phyloP scores from a whole-genome alignment of 1,140 invertebrate species.

The Cepaea nemoralis region DNA sequence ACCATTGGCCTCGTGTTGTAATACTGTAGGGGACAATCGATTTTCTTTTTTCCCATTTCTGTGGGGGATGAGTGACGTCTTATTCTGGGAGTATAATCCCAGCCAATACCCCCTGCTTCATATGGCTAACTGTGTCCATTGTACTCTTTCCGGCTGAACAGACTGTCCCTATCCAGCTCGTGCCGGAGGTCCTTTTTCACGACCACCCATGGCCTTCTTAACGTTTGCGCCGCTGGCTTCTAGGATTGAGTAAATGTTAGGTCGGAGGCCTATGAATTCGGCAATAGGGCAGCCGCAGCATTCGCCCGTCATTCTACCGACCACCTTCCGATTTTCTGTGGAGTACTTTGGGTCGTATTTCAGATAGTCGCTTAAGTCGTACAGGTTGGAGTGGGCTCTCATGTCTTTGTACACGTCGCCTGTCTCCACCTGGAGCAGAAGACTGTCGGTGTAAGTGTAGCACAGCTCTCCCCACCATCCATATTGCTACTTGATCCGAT shows the following conservation, averaged over 20 bases:
- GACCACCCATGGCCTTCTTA: neutral
- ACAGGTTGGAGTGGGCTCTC: too few species aligned
- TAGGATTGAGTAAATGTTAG: slow-evolving; percentile 68
- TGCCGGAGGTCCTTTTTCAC: neutral
- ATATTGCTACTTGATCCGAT: slow-evolving; percentile 51
- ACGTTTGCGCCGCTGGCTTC: neutral
- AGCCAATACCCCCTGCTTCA: neutral
- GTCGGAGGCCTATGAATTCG: slow-evolving; percentile 69
- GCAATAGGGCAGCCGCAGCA: slow-evolving; percentile 46
- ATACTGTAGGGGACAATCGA: neutral
- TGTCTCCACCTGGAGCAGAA: neutral
- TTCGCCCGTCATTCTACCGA: too few species aligned
- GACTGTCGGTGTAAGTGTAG: slow-evolving; percentile 67
- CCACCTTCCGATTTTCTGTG: too few species aligned
- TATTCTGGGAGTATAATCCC: neutral
- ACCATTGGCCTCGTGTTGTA: neutral
- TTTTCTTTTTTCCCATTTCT: neutral
- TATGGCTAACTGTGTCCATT: neutral
- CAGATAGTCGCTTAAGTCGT: too few species aligned
- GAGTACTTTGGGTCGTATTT: too few species aligned
- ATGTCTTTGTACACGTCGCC: too few species aligned
- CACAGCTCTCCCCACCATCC: slow-evolving; percentile 51
- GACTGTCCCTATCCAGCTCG: neutral
- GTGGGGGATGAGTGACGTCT: neutral
- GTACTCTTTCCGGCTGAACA: neutral